Evolutionary conservation across 2,113 vertebrate genomes (phyloP), one percentile per base, ranked within the genome.

Genomic region (Protomyctophum bolini): DNA sequence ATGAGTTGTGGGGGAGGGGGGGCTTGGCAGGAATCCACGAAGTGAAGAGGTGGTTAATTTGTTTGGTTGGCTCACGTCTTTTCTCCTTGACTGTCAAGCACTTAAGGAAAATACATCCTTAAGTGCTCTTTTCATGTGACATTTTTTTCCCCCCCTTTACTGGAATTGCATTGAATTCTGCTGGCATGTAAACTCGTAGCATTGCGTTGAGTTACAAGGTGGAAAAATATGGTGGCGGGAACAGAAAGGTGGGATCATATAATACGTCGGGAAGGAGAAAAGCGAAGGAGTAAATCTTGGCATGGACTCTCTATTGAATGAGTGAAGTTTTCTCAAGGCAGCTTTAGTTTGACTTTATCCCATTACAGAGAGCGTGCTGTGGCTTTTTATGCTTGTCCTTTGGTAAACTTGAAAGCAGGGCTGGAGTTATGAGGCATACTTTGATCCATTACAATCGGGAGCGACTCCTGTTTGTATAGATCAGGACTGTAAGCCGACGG

Each of bases 381-480:
- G 52, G 47, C 66, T 70, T 83, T 82, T 58, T 21, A 57, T 7
- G n/a, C n/a, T 63, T 58, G 58, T 84, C 63, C 50, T 66, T 72
- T 70, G 33, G 33, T 29, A 63, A 45, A 66, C 71, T 77, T 84
- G 73, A 86, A 86, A 81, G 84, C 48, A 14, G 52, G 1, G 10
- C 76, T 41, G 33, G 33, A 66, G 56, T 76, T 71, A 51, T 6
- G 66, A 69, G 41, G 58, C 75, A n/a, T 9, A 11, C 73, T 83
- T 81, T 85, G 83, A 87, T 85, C 81, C 71, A 50, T 68, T 72
- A 71, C 68, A 73, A 59, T 70, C 63, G 46, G n/a, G 48, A 67
- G 66, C 66, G 72, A 54, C 72, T 60, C 82, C 29, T 63, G 77
- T 69, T 60, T 73, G 66, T 66, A 70, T 59, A 58, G 50, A 63